Conservation (phyloP, 2,888 invertebrate species). For the Syritta pipiens region DNA sequence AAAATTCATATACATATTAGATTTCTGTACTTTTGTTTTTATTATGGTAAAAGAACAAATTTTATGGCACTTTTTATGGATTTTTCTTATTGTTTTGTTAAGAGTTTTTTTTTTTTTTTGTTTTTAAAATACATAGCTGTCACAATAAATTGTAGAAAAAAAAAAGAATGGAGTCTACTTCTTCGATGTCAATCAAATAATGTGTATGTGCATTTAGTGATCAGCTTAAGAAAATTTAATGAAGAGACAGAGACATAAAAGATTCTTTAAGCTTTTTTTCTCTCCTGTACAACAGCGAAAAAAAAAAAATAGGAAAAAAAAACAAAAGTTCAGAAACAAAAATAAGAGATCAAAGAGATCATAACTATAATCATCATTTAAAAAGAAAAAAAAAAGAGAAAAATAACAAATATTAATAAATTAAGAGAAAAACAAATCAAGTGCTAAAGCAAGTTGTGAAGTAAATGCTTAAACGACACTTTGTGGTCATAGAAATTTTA, state of each 20-base stretch:
- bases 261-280: neutral
- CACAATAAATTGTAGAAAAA: constrained; percentile 1
- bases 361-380: constrained; percentile 4
- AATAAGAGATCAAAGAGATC: constrained; percentile 20
- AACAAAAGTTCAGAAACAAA: constrained; percentile 10
- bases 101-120: constrained; percentile 8
- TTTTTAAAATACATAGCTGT: constrained; percentile 6
- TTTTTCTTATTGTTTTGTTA: too few species aligned
- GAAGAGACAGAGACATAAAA: neutral
- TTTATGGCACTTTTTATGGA: constrained; percentile 65
- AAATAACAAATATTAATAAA: constrained; percentile 2
- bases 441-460: constrained; percentile 30
- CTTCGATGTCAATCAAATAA: constrained; percentile 56
- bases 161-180: constrained; percentile 7
- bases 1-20: neutral
- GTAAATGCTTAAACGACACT: constrained; percentile 31
- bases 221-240: neutral
- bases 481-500: constrained; percentile 14
- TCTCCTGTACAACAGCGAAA: too few species aligned
- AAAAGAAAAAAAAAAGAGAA: neutral
- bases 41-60: constrained; percentile 22
- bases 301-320: neutral
- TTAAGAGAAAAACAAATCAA: neutral
- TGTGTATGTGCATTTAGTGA: too few species aligned
- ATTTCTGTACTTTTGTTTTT: constrained; percentile 25